Base-by-base conservation (phyloP, 2,797 vertebrate species). In the Pristis pectinata region DNA sequence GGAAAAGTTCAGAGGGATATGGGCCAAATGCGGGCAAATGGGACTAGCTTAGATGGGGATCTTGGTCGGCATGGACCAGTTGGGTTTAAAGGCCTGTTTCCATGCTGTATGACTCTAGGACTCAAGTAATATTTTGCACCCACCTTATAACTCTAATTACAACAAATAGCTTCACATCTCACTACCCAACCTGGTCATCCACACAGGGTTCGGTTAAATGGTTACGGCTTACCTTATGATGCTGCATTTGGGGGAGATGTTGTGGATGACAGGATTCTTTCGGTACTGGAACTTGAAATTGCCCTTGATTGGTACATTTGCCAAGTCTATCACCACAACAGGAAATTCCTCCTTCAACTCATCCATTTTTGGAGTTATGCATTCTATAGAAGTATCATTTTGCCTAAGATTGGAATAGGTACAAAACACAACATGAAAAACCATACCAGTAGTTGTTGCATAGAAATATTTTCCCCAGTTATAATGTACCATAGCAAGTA, bases 281-380 rank as follows among this genome's bases (percentile, higher is more conserved):
- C 95, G 97, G 96, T 99, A 99, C 95, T 97, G 96, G 96, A 99
- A 99, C 30, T 95, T 96, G 96, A 97, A 96, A 8, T 97, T 97
- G 0, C 41, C 24, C 24, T 56, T 30, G n/a, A 97, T 97, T 8
- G 56, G 96, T 61, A 98, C 97, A 24, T 95, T 94, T 41, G 98
- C 97, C 93, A 97, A 97, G 13, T 99, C 98, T 0, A 99, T 97
- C 96, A 97, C 97, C 95, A 99, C 96, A 67, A 96, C 97, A 95
- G 97, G 96, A 11, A 96, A 96, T 41, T 97, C 97, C 0, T 97
- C 96, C 96, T 96, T 96, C 95, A 97, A 96, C 95, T 96, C 96
- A 34, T 97, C 95, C 94, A 97, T 96, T 83, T 96, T 95, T 95
- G 97, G 96, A 37, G 97, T 97, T 94, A 96, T 95, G 95, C 97